These are phyloP conservation scores for Okapia johnstoni DNA, from an alignment of 2,113 vertebrate genomes.

Conservation along the genomic window DNA sequence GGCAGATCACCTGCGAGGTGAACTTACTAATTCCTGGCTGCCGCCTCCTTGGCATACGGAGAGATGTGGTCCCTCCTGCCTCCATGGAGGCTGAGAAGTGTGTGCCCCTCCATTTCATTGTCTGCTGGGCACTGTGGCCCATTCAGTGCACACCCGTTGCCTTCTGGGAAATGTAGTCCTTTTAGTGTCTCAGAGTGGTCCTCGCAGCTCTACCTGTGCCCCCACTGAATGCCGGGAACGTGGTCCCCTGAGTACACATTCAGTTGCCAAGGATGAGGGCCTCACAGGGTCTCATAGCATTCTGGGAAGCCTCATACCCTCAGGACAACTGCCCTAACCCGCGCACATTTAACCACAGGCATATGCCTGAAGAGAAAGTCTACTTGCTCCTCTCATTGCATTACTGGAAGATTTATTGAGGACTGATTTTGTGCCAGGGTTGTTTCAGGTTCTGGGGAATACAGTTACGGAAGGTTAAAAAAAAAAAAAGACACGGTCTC, in stretches of 20 bases:
- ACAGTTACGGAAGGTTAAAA: neutral
- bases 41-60: neutral
- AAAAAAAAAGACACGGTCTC: neutral
- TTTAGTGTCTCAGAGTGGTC: neutral
- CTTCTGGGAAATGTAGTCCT: conserved; percentile 6
- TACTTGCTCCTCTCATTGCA: neutral
- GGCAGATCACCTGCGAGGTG: neutral
- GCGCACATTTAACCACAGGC: neutral
- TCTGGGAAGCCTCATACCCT: neutral
- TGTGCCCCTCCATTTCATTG: neutral
- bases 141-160: neutral
- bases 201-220: neutral
- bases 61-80: neutral
- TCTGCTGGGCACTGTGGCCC: neutral
- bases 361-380: neutral
- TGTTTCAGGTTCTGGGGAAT: neutral
- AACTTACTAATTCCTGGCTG: neutral
- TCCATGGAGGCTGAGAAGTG: neutral
- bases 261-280: neutral
- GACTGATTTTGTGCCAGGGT: neutral
- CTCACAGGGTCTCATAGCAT: neutral
- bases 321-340: neutral
- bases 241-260: neutral
- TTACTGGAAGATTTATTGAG: neutral
- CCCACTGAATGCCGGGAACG: neutral